Evolutionary conservation across 2,797 vertebrate species (phyloP).

Genomic region (Sebastiscus tertius): DNA sequence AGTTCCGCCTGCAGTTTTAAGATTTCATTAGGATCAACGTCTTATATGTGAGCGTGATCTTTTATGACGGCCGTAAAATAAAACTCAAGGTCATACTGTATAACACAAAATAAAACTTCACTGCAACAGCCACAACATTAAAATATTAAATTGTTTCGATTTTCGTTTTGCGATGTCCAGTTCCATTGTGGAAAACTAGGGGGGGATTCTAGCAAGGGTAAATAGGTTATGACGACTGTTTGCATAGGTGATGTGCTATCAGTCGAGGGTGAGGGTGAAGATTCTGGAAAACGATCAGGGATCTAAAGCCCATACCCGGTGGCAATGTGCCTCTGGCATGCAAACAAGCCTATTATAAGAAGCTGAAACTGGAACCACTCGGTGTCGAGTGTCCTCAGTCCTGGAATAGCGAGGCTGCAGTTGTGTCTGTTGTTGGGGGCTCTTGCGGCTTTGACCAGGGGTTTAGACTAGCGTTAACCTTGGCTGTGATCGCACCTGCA

Average conservation of each 20-base stretch:
- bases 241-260: slow-evolving; percentile 29
- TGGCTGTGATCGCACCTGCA: slow-evolving; percentile 19
- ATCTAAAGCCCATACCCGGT: slow-evolving; percentile 36
- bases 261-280: slow-evolving; percentile 32
- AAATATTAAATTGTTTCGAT: not conserved
- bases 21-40: not conserved
- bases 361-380: slow-evolving; percentile 71
- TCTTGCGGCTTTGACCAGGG: slow-evolving; percentile 14
- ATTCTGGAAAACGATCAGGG: slow-evolving; percentile 37
- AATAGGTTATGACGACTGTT: slow-evolving; percentile 51
- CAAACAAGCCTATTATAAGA: slow-evolving; percentile 76
- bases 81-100: not conserved
- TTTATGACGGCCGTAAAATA: slow-evolving; percentile 29
- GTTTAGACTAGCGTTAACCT: slow-evolving; percentile 15
- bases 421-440: slow-evolving; percentile 70
- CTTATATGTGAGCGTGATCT: slow-evolving; percentile 10
- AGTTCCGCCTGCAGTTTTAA: slow-evolving; percentile 10
- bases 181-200: not conserved
- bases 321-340: slow-evolving; percentile 55
- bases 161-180: not conserved
- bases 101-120: not conserved
- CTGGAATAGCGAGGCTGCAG: slow-evolving; percentile 79
- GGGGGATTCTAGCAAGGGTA: not conserved
- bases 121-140: not conserved
- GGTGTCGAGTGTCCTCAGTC: slow-evolving; percentile 69